phyloP scores from a whole-genome alignment of 2,888 invertebrate species.

The Apodemia mormo region DNA sequence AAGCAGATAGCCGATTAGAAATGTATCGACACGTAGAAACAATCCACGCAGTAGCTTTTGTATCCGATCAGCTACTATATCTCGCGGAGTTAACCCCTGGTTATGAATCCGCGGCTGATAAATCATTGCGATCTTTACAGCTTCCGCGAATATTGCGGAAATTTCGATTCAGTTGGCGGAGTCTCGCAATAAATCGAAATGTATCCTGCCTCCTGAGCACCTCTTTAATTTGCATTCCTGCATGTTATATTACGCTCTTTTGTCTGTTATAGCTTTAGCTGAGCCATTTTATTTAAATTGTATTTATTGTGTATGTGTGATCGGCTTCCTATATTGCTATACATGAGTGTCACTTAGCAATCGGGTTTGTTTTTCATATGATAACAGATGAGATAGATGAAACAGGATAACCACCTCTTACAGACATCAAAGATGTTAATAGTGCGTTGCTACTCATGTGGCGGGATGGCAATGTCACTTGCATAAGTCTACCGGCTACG shows the following conservation, averaged over 20 bases:
- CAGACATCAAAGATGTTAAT: too few relatives aligned
- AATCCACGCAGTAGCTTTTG: background rate
- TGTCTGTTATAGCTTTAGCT: background rate
- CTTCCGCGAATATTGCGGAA: constrained; percentile 44
- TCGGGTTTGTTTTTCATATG: too few relatives aligned
- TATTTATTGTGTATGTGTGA: background rate
- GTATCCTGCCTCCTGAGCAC: constrained; percentile 27
- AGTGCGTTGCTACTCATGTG: too few relatives aligned
- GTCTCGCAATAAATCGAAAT: constrained; percentile 45
- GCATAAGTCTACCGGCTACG: too few relatives aligned
- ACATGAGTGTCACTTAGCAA: background rate
- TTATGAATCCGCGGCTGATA: constrained; percentile 51
- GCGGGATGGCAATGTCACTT: too few relatives aligned
- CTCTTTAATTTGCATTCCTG: constrained; percentile 26
- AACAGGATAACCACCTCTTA: too few relatives aligned
- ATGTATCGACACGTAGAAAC: background rate
- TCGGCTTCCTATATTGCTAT: background rate
- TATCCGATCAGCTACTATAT: constrained; percentile 19
- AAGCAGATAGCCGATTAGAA: too few relatives aligned
- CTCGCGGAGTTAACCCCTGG: constrained; percentile 29
- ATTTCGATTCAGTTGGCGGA: constrained; percentile 43
- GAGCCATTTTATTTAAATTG: background rate
- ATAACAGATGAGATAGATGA: too few relatives aligned
- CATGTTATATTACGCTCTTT: background rate
- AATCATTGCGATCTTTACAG: constrained; percentile 52